phyloP scores from a whole-genome alignment of 2,888 invertebrate species.

The Patella caerulea region DNA sequence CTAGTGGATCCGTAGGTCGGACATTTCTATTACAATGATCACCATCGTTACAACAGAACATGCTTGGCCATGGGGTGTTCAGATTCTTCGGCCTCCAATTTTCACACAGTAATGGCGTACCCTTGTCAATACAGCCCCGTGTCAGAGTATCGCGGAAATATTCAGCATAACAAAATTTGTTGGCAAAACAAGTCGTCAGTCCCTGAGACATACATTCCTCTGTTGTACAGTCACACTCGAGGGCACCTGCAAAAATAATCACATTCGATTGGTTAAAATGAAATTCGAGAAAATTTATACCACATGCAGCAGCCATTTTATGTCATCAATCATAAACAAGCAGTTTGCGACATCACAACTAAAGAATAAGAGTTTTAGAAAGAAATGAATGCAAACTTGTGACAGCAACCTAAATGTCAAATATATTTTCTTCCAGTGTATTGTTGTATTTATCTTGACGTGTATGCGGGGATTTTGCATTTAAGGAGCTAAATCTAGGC shows the following conservation, averaged over 20 bases:
- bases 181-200: conserved; percentile 64
- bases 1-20: conserved; percentile 55
- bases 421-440: too few relatives aligned
- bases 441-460: too few relatives aligned
- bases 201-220: conserved; percentile 62
- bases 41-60: conserved; percentile 68
- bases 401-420: too few relatives aligned
- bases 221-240: conserved; percentile 71
- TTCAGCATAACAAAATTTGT: conserved; percentile 71
- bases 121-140: conserved; percentile 70
- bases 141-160: conserved; percentile 63
- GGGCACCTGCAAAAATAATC: conserved; percentile 32
- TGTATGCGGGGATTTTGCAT: too few relatives aligned
- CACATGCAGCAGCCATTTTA: background rate
- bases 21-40: conserved; percentile 68
- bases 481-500: too few relatives aligned
- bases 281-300: too few relatives aligned
- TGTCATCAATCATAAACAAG: background rate
- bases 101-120: conserved; percentile 71
- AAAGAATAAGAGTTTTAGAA: background rate
- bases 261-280: too few relatives aligned
- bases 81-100: conserved; percentile 67
- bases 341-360: conserved; percentile 5
- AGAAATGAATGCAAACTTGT: too few relatives aligned
- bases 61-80: conserved; percentile 67